Percentiles rank a stretch among this genome's conserved stretches.
phyloP scores from a whole-genome alignment of 2,888 invertebrate genomes.

The Perithous albicinctus region DNA sequence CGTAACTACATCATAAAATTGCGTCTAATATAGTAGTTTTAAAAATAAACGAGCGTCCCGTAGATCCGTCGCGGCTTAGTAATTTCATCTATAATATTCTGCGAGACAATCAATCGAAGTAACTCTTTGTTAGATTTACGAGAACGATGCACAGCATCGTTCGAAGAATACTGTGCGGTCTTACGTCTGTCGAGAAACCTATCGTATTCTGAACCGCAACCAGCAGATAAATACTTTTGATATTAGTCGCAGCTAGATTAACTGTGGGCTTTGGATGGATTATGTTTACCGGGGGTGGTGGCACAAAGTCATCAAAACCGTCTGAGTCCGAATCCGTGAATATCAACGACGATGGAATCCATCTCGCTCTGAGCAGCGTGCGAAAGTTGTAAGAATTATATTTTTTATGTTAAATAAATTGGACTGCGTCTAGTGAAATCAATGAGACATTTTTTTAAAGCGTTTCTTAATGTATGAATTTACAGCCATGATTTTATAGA shows the following conservation, averaged over 20 bases:
- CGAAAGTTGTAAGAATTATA: slow-evolving; percentile 34
- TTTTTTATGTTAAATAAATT: background rate
- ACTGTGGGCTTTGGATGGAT: slow-evolving; percentile 88
- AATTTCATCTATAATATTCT: slow-evolving; percentile 21
- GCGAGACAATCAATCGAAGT: slow-evolving; percentile 56
- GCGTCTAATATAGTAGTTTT: slow-evolving; percentile 32
- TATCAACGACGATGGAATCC: slow-evolving; percentile 89
- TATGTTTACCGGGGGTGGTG: slow-evolving; percentile 90
- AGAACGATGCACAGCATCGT: slow-evolving; percentile 61
- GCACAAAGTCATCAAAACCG: slow-evolving; percentile 88
- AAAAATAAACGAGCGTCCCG: slow-evolving; percentile 60
- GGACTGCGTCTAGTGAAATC: too few species aligned
- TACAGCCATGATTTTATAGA: too few species aligned
- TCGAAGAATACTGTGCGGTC: slow-evolving; percentile 55
- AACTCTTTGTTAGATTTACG: slow-evolving; percentile 56
- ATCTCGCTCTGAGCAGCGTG: slow-evolving; percentile 85
- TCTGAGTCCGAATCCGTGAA: slow-evolving; percentile 87
- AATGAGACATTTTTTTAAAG: too few species aligned
- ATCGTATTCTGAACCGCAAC: slow-evolving; percentile 75
- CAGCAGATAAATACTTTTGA: slow-evolving; percentile 73
- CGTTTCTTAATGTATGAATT: too few species aligned
- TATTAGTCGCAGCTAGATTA: slow-evolving; percentile 77
- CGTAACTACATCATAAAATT: slow-evolving; percentile 28
- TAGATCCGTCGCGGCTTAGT: slow-evolving; percentile 38
- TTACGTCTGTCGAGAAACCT: slow-evolving; percentile 74